Evolutionary conservation across 2,797 vertebrate genomes (phyloP).

Genomic region (Esox lucius): DNA sequence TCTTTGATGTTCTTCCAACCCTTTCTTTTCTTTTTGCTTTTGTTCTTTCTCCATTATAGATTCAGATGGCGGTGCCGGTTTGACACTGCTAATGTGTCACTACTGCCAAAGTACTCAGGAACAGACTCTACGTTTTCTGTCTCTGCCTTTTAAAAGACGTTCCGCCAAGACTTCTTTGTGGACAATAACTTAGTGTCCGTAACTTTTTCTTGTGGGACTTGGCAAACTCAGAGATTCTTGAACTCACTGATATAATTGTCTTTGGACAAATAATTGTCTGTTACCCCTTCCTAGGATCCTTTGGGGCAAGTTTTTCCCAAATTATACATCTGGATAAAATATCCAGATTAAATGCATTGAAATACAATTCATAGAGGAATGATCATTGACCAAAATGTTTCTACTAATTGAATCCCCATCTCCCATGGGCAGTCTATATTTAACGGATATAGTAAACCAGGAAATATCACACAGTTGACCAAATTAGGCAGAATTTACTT

Average conservation of each 20-base stretch:
- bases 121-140: background rate
- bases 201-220: background rate
- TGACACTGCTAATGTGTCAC: background rate
- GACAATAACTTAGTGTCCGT: background rate
- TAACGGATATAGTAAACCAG: too few relatives aligned
- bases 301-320: too few relatives aligned
- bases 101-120: background rate
- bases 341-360: too few relatives aligned
- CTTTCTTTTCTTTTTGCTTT: background rate
- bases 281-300: background rate
- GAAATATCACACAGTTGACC: too few relatives aligned
- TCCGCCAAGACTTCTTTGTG: background rate
- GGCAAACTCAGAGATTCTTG: background rate
- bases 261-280: background rate
- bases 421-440: too few relatives aligned
- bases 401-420: too few relatives aligned
- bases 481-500: too few relatives aligned
- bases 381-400: too few relatives aligned
- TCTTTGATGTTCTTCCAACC: background rate
- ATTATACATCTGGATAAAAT: too few relatives aligned
- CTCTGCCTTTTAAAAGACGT: background rate
- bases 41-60: background rate
- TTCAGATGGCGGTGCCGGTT: background rate
- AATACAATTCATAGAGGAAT: too few relatives aligned
- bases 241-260: background rate